Conservation (phyloP, 2,888 invertebrate species). For the Psylliodes chrysocephalus region DNA sequence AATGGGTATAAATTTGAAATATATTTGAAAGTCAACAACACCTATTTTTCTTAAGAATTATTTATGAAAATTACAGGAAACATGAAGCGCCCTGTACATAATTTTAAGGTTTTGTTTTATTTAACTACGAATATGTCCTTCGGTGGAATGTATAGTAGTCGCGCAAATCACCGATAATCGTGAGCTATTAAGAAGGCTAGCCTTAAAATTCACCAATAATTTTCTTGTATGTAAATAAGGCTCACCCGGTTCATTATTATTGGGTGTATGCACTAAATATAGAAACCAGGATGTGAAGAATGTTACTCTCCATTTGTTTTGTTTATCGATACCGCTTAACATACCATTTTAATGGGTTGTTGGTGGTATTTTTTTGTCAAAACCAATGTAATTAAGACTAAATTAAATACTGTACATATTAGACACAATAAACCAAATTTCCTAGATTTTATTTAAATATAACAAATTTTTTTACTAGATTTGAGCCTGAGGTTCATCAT, state of each 20-base stretch:
- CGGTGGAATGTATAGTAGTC: constrained; percentile 31
- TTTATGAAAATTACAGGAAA: no score
- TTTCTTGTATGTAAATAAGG: constrained; percentile 42
- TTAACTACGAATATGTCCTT: constrained; percentile 32
- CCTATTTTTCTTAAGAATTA: no score
- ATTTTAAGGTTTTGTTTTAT: constrained; percentile 1
- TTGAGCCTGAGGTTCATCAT: no score
- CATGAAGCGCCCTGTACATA: constrained; percentile 16
- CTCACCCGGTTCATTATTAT: constrained; percentile 39
- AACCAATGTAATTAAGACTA: no score
- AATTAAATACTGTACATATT: no score
- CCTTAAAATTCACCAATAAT: constrained; percentile 40
- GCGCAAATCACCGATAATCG: constrained; percentile 37
- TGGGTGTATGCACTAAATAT: constrained; percentile 36
- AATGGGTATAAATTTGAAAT: no score
- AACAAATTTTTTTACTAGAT: no score
- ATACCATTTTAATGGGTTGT: no score
- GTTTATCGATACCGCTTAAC: constrained; percentile 2
- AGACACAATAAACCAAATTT: no score
- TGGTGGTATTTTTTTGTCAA: no score
- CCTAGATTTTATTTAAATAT: no score
- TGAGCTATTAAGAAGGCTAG: constrained; percentile 38
- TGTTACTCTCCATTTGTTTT: constrained; percentile 7
- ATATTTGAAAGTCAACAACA: no score
- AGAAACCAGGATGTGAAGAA: constrained; percentile 35